Percentiles rank a stretch among this genome's conserved stretches.
These are phyloP conservation scores for Tupiocoris notatus DNA, from an alignment of 2,888 invertebrate genomes.

Conservation along the genomic window DNA sequence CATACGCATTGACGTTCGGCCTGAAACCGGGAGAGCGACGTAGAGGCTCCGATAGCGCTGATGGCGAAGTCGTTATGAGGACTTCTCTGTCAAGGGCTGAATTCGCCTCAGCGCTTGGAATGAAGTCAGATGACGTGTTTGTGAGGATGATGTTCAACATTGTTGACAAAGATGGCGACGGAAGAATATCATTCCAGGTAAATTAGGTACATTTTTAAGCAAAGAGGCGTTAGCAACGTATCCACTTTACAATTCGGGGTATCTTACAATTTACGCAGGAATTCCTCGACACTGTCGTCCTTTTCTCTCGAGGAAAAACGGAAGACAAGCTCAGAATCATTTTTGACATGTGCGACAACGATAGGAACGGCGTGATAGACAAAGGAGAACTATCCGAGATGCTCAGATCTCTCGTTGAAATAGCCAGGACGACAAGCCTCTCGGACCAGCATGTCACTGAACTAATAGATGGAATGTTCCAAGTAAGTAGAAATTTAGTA, in stretches of 20 bases:
- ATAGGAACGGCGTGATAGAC: slow-evolving; percentile 90
- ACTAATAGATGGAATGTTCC: slow-evolving; percentile 91
- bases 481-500: slow-evolving; percentile 58
- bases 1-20: slow-evolving; percentile 90
- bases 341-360: slow-evolving; percentile 96
- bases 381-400: slow-evolving; percentile 91
- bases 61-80: slow-evolving; percentile 70
- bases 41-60: slow-evolving; percentile 46
- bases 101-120: slow-evolving; percentile 92
- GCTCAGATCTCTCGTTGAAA: slow-evolving; percentile 88
- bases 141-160: slow-evolving; percentile 97
- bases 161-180: slow-evolving; percentile 91
- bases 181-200: slow-evolving; percentile 88
- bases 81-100: slow-evolving; percentile 88
- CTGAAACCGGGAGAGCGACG: slow-evolving; percentile 78
- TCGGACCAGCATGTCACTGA: slow-evolving; percentile 89
- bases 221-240: no score
- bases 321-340: slow-evolving; percentile 91
- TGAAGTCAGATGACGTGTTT: slow-evolving; percentile 92
- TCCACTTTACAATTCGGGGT: no score
- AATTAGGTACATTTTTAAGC: neutral
- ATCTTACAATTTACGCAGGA: slow-evolving; percentile 61
- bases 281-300: slow-evolving; percentile 88
- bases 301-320: slow-evolving; percentile 88
- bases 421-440: slow-evolving; percentile 85